A percentile compares a stretch with the other conserved stretches of the same genome.
Evolutionary conservation across 1,140 invertebrate genomes (phyloP).

Genomic region (Drosophila nebulosa): DNA sequence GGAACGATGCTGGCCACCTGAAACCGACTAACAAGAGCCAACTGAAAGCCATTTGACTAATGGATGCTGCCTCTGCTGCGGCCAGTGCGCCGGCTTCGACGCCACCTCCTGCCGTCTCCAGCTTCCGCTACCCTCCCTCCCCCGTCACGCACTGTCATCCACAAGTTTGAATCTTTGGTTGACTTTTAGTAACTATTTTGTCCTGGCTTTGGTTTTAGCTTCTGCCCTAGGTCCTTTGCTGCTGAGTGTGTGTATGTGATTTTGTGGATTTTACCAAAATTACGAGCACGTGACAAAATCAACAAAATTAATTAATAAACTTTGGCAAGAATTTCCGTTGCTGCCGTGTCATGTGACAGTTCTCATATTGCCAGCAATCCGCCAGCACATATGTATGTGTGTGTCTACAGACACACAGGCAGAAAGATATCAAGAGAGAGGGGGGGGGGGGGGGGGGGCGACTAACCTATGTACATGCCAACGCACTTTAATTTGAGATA

Average conservation of each 20-base stretch:
- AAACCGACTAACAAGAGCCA: constrained; percentile 45
- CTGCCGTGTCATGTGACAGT: constrained; percentile 67
- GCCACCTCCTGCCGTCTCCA: background rate
- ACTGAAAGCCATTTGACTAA: constrained; percentile 73
- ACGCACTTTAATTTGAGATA: constrained; percentile 17
- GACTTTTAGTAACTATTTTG: constrained; percentile 60
- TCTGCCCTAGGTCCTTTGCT: constrained; percentile 42
- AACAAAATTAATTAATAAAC: constrained; percentile 80
- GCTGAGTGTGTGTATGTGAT: constrained; percentile 50
- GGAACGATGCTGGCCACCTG: constrained; percentile 21
- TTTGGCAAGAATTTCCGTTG: constrained; percentile 70
- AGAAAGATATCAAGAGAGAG: background rate
- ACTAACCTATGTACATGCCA: constrained; percentile 4
- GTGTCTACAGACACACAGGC: constrained; percentile 13
- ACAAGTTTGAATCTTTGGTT: constrained; percentile 38
- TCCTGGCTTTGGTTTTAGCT: constrained; percentile 59
- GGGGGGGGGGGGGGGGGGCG: background rate
- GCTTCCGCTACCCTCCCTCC: background rate
- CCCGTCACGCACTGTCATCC: background rate
- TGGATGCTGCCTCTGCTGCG: constrained; percentile 42
- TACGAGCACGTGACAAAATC: constrained; percentile 77
- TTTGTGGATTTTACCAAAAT: constrained; percentile 69
- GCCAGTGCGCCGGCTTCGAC: background rate
- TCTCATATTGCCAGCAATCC: constrained; percentile 58
- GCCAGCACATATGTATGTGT: constrained; percentile 8